These are phyloP conservation scores for Tryphoninae sp. DNA, from an alignment of 2,888 invertebrate genomes.

Conservation along the genomic window DNA sequence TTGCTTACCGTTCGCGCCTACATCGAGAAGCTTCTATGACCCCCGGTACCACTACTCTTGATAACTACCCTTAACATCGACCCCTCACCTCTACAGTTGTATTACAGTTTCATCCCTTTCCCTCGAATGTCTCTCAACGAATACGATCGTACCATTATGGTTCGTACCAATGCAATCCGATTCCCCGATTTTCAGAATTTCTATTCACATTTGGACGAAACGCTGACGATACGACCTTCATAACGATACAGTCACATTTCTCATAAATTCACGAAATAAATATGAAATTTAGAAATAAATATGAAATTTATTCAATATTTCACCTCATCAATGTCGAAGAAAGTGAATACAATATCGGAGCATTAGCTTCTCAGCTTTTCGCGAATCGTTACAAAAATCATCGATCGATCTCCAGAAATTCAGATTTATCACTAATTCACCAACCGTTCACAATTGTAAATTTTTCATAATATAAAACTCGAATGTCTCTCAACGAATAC, in stretches of 20 bases:
- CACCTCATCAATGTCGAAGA: too few species aligned
- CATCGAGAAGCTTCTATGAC: constrained; percentile 27
- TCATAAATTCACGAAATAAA: background rate
- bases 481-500: background rate
- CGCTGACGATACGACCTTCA: background rate
- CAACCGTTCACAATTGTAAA: too few species aligned
- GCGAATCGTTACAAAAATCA: too few species aligned
- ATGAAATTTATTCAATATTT: background rate
- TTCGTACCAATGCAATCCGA: constrained; percentile 11
- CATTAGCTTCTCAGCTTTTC: too few species aligned
- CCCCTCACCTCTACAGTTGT: background rate
- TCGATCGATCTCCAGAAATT: too few species aligned
- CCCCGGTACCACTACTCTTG: constrained; percentile 17
- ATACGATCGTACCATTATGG: constrained; percentile 13
- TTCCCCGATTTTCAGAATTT: constrained; percentile 12
- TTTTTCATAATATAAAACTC: background rate
- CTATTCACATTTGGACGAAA: background rate
- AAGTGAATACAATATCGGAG: too few species aligned
- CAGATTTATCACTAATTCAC: too few species aligned
- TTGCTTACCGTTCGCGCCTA: constrained; percentile 53
- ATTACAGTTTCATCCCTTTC: background rate
- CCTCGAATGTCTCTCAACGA: background rate
- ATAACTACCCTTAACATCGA: background rate
- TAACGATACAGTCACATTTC: background rate
- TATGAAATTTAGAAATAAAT: constrained; percentile 1